phyloP scores from a whole-genome alignment of 2,888 invertebrate species.

The Rotaria sp. region DNA sequence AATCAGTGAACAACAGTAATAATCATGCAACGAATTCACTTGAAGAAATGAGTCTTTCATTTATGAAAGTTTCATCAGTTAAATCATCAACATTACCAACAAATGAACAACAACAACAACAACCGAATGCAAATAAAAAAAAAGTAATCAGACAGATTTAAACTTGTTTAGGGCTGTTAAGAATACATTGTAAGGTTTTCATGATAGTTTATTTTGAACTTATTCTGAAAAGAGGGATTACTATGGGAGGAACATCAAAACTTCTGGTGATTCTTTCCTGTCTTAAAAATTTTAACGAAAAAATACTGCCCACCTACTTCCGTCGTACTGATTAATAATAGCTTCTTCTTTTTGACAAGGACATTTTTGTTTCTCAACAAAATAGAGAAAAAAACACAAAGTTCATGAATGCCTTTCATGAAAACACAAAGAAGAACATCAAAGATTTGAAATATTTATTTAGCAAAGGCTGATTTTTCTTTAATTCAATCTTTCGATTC shows the following conservation, averaged over 20 bases:
- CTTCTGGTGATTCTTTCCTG: not conserved
- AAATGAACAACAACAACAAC: not conserved
- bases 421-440: too few relatives aligned
- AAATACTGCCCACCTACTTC: not conserved
- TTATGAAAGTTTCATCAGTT: slow-evolving; percentile 27
- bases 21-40: not conserved
- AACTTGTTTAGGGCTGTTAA: not conserved
- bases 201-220: not conserved
- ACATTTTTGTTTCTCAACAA: not conserved
- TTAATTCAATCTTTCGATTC: too few relatives aligned
- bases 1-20: not conserved
- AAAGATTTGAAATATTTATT: too few relatives aligned
- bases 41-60: not conserved
- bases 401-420: too few relatives aligned
- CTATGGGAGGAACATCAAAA: not conserved
- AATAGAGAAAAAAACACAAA: not conserved
- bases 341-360: not conserved
- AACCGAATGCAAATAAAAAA: not conserved
- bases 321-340: not conserved
- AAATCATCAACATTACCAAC: not conserved
- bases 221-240: not conserved
- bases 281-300: not conserved
- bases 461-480: too few relatives aligned
- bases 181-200: not conserved
- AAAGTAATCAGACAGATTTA: not conserved